These are phyloP conservation scores for Drosophila sulfurigaster DNA, from an alignment of 1,140 invertebrate species.

Conservation along the genomic window DNA sequence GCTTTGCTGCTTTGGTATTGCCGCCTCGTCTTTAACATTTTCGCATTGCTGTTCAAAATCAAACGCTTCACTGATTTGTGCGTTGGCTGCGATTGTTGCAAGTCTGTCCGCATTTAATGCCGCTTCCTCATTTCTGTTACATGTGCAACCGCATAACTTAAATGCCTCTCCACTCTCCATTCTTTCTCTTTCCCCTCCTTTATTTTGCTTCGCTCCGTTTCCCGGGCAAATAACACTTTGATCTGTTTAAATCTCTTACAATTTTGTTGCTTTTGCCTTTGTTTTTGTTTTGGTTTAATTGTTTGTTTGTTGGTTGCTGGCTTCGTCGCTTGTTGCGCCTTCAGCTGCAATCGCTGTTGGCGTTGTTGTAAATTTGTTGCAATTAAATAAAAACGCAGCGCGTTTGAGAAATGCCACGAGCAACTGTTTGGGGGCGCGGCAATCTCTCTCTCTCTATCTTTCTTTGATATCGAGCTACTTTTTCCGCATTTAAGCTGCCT, in stretches of 20 bases:
- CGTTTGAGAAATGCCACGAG: neutral
- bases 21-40: constrained; percentile 22
- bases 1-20: constrained; percentile 21
- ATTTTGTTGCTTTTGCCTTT: constrained; percentile 18
- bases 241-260: constrained; percentile 25
- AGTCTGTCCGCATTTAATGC: constrained; percentile 51
- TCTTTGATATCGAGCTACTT: constrained; percentile 10
- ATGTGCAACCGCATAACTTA: constrained; percentile 68
- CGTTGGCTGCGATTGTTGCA: constrained; percentile 56
- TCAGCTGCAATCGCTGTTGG: constrained; percentile 9
- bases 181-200: too few relatives aligned
- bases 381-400: constrained; percentile 35
- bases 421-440: constrained; percentile 4
- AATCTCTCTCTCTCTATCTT: neutral
- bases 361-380: constrained; percentile 42
- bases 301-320: constrained; percentile 12
- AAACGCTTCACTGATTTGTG: constrained; percentile 79
- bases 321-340: constrained; percentile 8
- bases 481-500: constrained; percentile 24
- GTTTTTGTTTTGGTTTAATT: neutral
- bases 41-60: constrained; percentile 66
- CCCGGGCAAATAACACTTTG: constrained; percentile 15
- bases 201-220: constrained; percentile 1
- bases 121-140: constrained; percentile 74
- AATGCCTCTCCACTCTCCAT: constrained; percentile 5